A percentile compares a stretch with the other conserved stretches of the same genome.
These are phyloP conservation scores for Drosophila picticornis DNA, from an alignment of 2,888 invertebrate species.

Conservation along the genomic window DNA sequence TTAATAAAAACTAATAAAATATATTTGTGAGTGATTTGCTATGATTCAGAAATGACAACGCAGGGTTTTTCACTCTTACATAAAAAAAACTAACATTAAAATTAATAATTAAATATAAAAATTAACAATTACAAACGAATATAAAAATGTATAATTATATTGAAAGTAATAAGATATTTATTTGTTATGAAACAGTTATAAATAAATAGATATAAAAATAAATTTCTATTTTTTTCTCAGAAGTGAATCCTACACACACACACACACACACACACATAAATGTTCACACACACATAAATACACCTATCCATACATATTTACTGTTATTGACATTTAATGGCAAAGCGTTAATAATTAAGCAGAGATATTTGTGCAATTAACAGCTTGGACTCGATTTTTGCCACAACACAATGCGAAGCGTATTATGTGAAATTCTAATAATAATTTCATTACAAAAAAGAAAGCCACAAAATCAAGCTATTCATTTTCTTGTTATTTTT, in stretches of 20 bases:
- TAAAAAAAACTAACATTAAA: not conserved
- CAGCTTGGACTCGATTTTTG: slow-evolving; percentile 32
- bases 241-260: not conserved
- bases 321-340: slow-evolving; percentile 18
- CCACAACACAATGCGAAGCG: slow-evolving; percentile 15
- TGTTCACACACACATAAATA: not conserved
- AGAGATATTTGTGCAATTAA: slow-evolving; percentile 32
- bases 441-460: slow-evolving; percentile 70
- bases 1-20: too few relatives aligned
- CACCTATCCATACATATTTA: not conserved
- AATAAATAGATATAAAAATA: not conserved
- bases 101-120: not conserved
- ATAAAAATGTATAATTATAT: not conserved
- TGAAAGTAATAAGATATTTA: not conserved
- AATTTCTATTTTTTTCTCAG: not conserved
- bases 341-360: slow-evolving; percentile 32
- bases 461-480: slow-evolving; percentile 57
- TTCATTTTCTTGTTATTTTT: slow-evolving; percentile 31
- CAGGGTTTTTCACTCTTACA: not conserved
- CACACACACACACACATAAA: not conserved
- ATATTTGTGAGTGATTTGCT: not conserved
- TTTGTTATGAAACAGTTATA: not conserved
- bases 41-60: not conserved
- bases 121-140: not conserved
- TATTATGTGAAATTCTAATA: slow-evolving; percentile 74